These are phyloP conservation scores for Trachymyrmex septentrionalis DNA, from an alignment of 1,140 invertebrate genomes.

Conservation along the genomic window DNA sequence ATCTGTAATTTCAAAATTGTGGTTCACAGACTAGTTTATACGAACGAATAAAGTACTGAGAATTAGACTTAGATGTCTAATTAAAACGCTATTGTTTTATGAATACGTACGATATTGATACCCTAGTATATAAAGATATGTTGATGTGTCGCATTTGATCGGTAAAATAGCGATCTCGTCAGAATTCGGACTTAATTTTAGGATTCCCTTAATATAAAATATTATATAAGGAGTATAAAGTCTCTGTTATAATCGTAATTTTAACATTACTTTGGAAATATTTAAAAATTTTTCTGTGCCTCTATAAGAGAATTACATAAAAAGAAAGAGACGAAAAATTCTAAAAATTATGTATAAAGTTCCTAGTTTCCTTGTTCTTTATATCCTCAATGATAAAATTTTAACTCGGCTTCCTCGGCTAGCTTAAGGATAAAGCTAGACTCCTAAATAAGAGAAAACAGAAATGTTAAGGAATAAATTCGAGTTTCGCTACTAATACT, in stretches of 20 bases:
- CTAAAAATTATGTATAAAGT: background rate
- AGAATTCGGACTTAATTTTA: no score
- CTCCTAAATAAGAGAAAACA: background rate
- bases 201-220: no score
- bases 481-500: no score
- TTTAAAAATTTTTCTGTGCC: background rate
- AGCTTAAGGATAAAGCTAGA: background rate
- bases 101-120: no score
- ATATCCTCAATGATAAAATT: background rate
- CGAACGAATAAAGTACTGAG: no score
- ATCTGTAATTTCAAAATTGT: no score
- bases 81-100: no score
- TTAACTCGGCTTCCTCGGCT: background rate
- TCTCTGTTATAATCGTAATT: background rate
- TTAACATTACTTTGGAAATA: background rate
- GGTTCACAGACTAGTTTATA: no score
- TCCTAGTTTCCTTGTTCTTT: background rate
- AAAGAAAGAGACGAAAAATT: background rate
- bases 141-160: no score
- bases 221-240: background rate
- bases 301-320: background rate
- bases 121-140: no score
- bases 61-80: no score
- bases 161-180: no score
- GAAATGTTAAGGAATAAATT: conserved; percentile 13